phyloP scores from a whole-genome alignment of 1,140 invertebrate species.

The Atta colombica region DNA sequence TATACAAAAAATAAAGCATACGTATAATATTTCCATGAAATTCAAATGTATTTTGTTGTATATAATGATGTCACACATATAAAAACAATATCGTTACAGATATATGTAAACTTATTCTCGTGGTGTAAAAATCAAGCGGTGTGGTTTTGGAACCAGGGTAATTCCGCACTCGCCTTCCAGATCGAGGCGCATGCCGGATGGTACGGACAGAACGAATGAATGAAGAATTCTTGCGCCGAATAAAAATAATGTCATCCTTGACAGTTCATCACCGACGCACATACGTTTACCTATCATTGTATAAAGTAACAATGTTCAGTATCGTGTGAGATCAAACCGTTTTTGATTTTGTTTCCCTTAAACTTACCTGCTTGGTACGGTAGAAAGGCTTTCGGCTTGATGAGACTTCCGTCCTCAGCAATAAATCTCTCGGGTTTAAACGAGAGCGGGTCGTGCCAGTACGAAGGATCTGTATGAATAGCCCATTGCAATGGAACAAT shows the following conservation, averaged over 20 bases:
- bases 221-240: conserved; percentile 89
- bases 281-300: conserved; percentile 91
- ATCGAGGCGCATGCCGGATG: conserved; percentile 81
- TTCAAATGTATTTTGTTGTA: background rate
- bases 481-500: conserved; percentile 94
- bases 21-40: background rate
- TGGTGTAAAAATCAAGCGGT: conserved; percentile 85
- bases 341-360: too few species aligned
- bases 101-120: conserved; percentile 65
- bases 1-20: background rate
- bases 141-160: conserved; percentile 89
- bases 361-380: conserved; percentile 93
- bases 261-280: conserved; percentile 95
- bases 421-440: conserved; percentile 93
- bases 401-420: conserved; percentile 88
- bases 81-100: background rate
- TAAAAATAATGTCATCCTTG: conserved; percentile 91
- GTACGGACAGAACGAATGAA: conserved; percentile 87
- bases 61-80: background rate
- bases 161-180: conserved; percentile 90
- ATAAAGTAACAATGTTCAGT: conserved; percentile 29
- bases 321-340: background rate
- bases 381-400: conserved; percentile 91
- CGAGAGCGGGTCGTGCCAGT: conserved; percentile 91
- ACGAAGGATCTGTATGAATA: conserved; percentile 91